phyloP scores from a whole-genome alignment of 2,888 invertebrate species.

The Diogma glabrata region DNA sequence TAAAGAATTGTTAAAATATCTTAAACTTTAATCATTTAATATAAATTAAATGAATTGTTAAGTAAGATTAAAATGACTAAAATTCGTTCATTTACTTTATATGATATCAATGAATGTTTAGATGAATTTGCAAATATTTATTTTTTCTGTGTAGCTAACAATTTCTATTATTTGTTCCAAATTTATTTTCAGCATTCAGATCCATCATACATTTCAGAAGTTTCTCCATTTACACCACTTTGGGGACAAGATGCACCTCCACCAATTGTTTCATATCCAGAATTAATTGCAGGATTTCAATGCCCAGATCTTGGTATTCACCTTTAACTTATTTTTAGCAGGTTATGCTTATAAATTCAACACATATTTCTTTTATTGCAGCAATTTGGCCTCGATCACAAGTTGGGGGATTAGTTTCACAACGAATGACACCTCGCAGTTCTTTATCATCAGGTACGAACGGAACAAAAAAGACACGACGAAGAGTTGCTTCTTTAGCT shows the following conservation, averaged over 20 bases:
- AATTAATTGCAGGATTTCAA: constrained; percentile 58
- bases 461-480: constrained; percentile 63
- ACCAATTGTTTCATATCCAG: constrained; percentile 50
- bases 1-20: no score
- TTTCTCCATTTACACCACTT: constrained; percentile 32
- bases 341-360: background rate
- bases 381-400: constrained; percentile 45
- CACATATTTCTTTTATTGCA: constrained; percentile 16
- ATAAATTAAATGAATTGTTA: no score
- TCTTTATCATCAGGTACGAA: constrained; percentile 25
- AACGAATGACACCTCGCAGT: constrained; percentile 26
- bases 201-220: constrained; percentile 34
- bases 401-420: constrained; percentile 39
- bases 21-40: no score
- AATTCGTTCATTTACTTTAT: background rate
- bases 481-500: constrained; percentile 81
- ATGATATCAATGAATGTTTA: background rate
- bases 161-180: no score
- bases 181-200: constrained; percentile 28
- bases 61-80: background rate
- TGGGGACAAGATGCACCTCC: constrained; percentile 41
- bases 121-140: background rate
- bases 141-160: background rate
- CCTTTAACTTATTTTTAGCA: background rate
- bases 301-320: constrained; percentile 48